phyloP scores from a whole-genome alignment of 2,113 vertebrate species.

The Trachemys scripta region DNA sequence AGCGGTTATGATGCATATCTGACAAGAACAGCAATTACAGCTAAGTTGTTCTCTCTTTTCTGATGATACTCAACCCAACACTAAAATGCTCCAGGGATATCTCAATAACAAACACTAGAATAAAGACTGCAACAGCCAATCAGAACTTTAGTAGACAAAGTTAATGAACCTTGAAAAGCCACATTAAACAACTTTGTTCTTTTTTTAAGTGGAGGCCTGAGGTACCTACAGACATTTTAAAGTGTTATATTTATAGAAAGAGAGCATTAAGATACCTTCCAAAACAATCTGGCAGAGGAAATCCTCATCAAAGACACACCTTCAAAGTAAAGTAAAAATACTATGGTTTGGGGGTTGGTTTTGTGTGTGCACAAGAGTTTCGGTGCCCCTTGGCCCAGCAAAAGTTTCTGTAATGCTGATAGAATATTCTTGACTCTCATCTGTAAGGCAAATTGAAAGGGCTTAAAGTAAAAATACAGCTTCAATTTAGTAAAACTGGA shows the following conservation, averaged over 20 bases:
- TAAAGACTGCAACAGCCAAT: slow-evolving; percentile 65
- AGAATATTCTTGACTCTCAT: slow-evolving; percentile 22
- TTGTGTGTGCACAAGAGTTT: neutral
- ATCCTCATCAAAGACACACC: slow-evolving; percentile 61
- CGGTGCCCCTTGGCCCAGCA: neutral
- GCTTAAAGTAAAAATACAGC: slow-evolving; percentile 15
- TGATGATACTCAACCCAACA: slow-evolving; percentile 20
- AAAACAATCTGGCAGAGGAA: slow-evolving; percentile 56
- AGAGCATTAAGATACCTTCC: slow-evolving; percentile 56
- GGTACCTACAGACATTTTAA: slow-evolving; percentile 23
- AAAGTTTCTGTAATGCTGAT: slow-evolving; percentile 30
- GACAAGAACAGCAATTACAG: slow-evolving; percentile 51
- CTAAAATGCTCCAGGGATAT: slow-evolving; percentile 59
- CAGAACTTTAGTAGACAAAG: slow-evolving; percentile 63
- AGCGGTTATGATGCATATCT: slow-evolving; percentile 6
- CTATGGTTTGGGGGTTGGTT: neutral
- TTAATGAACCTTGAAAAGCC: slow-evolving; percentile 73
- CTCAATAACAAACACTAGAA: slow-evolving; percentile 63
- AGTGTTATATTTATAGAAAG: slow-evolving; percentile 53
- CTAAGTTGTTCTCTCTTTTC: slow-evolving; percentile 45
- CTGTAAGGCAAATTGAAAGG: slow-evolving; percentile 6
- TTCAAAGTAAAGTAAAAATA: slow-evolving; percentile 62
- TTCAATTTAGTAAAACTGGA: neutral
- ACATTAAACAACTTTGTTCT: slow-evolving; percentile 69
- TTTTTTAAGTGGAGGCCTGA: slow-evolving; percentile 50